These are phyloP conservation scores for Leuciscus waleckii DNA, from an alignment of 2,797 vertebrate genomes.

Conservation along the genomic window DNA sequence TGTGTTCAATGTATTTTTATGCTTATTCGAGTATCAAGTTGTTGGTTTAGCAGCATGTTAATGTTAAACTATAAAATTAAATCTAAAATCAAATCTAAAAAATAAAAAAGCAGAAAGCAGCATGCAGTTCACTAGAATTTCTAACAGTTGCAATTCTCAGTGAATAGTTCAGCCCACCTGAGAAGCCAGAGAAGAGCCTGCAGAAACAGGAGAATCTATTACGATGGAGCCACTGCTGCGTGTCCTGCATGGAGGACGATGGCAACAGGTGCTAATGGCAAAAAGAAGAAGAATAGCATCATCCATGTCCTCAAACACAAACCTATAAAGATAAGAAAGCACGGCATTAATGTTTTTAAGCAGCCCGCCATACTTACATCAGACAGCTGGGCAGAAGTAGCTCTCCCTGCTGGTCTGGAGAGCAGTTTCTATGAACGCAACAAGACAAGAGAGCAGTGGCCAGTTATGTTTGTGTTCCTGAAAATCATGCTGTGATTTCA, in stretches of 20 bases:
- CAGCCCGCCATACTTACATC: slow-evolving; percentile 85
- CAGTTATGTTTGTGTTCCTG: background rate
- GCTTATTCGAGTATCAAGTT: background rate
- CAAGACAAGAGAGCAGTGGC: slow-evolving; percentile 53
- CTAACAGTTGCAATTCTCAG: background rate
- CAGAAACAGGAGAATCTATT: slow-evolving; percentile 92
- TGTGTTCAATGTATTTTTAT: background rate
- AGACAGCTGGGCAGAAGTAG: slow-evolving; percentile 80
- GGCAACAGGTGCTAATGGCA: slow-evolving; percentile 90
- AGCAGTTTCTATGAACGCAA: slow-evolving; percentile 84
- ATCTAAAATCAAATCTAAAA: background rate
- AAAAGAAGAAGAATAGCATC: slow-evolving; percentile 83
- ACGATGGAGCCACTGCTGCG: slow-evolving; percentile 91
- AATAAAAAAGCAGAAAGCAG: no score
- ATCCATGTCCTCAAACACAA: slow-evolving; percentile 70
- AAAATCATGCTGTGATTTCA: background rate
- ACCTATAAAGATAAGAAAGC: slow-evolving; percentile 74
- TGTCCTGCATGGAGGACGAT: slow-evolving; percentile 87
- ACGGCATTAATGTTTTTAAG: slow-evolving; percentile 68
- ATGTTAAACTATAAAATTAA: background rate
- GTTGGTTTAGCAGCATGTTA: background rate
- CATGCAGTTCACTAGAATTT: background rate
- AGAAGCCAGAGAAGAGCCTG: slow-evolving; percentile 91
- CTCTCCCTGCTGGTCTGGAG: slow-evolving; percentile 86
- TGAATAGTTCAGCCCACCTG: slow-evolving; percentile 76